These are phyloP conservation scores for Ptychadena robeensis DNA, from an alignment of 2,797 vertebrate species.

Conservation along the genomic window DNA sequence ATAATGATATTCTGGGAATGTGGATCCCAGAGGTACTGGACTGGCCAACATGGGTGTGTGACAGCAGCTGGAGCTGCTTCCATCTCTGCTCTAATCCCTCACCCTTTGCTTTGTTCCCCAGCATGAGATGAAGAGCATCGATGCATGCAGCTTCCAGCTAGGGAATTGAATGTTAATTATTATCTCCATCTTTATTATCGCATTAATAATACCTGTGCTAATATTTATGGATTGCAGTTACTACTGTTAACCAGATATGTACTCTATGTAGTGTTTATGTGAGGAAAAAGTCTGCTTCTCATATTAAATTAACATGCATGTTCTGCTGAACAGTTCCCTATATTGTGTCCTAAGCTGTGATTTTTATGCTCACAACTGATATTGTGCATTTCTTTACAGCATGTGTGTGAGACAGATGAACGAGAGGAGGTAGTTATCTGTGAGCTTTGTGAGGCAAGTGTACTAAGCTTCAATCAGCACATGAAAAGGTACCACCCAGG, in stretches of 20 bases:
- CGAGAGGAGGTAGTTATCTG: slow-evolving; percentile 95
- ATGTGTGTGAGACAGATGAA: slow-evolving; percentile 96
- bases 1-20: slow-evolving; percentile 99
- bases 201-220: neutral
- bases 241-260: neutral
- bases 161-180: neutral
- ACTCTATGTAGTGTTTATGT: neutral
- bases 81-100: slow-evolving; percentile 66
- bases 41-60: slow-evolving; percentile 99
- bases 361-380: neutral
- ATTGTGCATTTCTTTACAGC: slow-evolving; percentile 73
- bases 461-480: slow-evolving; percentile 96
- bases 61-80: slow-evolving; percentile 84
- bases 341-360: neutral
- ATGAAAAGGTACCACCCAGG: slow-evolving; percentile 98
- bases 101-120: slow-evolving; percentile 48
- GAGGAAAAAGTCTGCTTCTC: neutral
- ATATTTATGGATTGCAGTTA: neutral
- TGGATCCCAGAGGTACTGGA: slow-evolving; percentile 99
- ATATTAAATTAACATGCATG: slow-evolving; percentile 1
- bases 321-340: neutral
- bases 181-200: neutral
- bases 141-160: slow-evolving; percentile 52
- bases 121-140: slow-evolving; percentile 56
- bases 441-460: slow-evolving; percentile 93